Evolutionary conservation across 2,797 vertebrate species (phyloP), one percentile per base, ranked within the genome.

Genomic region (Gobionotothen gibberifrons): DNA sequence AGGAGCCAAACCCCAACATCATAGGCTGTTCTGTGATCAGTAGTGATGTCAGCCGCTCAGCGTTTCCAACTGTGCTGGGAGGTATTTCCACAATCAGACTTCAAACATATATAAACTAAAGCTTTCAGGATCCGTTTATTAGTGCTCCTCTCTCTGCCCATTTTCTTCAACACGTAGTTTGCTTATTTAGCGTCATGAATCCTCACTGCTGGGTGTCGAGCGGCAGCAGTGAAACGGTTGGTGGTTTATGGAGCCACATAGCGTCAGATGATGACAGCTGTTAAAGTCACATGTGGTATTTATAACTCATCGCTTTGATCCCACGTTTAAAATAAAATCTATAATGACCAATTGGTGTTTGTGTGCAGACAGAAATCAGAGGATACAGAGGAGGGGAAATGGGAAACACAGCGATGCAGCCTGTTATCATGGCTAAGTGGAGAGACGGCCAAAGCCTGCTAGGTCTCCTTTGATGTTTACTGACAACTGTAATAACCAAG

Each of bases 221-320:
- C 44, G 2, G 83, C 69, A 76, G 85, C 64, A 69, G 81, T 32
- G 55, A 80, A 77, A 76, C 81, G 29, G 79, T 76, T 22, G 77
- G 87, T 68, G 85, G 83, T 88, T 87, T 61, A 67, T 29, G 81
- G 74, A 79, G 87, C 88, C 81, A 19, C 82, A 72, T 78, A 74
- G 83, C 47, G 72, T 83, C 59, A 55, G 74, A 90, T 22, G 83
- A 87, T 88, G 90, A 89, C 90, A 90, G 85, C 89, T 81, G 79
- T 58, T 80, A 70, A 39, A 71, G 65, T 85, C 83, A 63, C 90
- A 92, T 90, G 87, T 91, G 89, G 88, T 72, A 83, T 86, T 89
- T 82, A 85, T 91, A 85, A 90, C 59, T 52, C 69, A 17, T 68
- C 19, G 63, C 89, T 91, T 92, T 91, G 85, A 91, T 86, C 77